These are phyloP conservation scores for Pagrus major DNA, from an alignment of 2,113 vertebrate species.

Conservation along the genomic window DNA sequence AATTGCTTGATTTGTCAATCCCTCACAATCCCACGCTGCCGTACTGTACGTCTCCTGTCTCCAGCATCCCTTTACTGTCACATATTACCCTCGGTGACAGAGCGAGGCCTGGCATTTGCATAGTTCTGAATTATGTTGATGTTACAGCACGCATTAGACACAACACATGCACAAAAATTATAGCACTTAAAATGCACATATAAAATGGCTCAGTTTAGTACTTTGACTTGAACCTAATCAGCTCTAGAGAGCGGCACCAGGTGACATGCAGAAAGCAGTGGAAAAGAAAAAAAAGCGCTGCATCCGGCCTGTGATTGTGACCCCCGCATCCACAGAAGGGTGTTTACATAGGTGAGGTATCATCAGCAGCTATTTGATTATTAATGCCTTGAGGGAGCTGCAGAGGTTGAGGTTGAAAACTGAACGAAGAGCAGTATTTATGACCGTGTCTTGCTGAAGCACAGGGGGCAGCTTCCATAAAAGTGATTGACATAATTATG, in stretches of 20 bases:
- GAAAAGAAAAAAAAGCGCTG: constrained; percentile 24
- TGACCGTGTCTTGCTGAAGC: constrained; percentile 26
- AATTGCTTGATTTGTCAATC: constrained; percentile 83
- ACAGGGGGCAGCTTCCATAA: constrained; percentile 46
- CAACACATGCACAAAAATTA: constrained; percentile 47
- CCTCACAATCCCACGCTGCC: constrained; percentile 37
- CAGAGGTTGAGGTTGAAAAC: constrained; percentile 41
- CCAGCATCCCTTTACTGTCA: constrained; percentile 52
- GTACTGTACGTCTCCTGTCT: constrained; percentile 32
- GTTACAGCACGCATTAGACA: constrained; percentile 42
- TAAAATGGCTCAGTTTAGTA: constrained; percentile 39
- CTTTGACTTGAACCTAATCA: constrained; percentile 53
- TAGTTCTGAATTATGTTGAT: constrained; percentile 53
- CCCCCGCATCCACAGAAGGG: background rate
- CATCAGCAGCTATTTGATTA: constrained; percentile 25
- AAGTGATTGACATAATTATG: constrained; percentile 58
- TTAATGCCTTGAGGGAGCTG: constrained; percentile 15
- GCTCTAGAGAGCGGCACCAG: background rate
- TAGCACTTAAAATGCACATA: constrained; percentile 47
- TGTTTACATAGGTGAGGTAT: constrained; percentile 18
- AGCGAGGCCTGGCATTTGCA: constrained; percentile 53
- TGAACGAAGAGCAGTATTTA: constrained; percentile 49
- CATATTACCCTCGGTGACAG: constrained; percentile 51
- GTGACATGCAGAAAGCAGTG: constrained; percentile 27
- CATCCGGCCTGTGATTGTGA: constrained; percentile 17